Conservation (phyloP, 2,797 vertebrate genomes). For the Betta splendens region DNA sequence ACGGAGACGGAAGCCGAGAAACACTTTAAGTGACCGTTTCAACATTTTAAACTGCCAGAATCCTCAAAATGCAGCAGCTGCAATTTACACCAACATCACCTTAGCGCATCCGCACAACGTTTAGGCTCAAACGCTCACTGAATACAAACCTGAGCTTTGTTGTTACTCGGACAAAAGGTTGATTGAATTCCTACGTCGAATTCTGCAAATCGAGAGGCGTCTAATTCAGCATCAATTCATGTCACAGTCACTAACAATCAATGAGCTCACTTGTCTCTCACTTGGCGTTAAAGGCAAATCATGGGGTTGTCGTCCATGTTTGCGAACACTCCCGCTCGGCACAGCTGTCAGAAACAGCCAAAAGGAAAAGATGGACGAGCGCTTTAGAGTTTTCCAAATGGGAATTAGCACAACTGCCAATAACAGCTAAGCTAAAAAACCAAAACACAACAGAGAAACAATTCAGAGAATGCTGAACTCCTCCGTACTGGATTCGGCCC, state of each 20-base stretch:
- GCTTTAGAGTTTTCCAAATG: not conserved
- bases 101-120: not conserved
- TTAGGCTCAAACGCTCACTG: conserved; percentile 10
- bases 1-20: too few species aligned
- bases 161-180: conserved; percentile 28
- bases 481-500: conserved; percentile 35
- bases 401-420: too few species aligned
- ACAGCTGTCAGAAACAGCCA: conserved; percentile 32
- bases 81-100: conserved; percentile 7
- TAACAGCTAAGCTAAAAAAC: conserved; percentile 9
- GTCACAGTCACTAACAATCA: too few species aligned
- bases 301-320: conserved; percentile 38
- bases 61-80: conserved; percentile 7
- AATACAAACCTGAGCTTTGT: conserved; percentile 14
- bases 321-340: conserved; percentile 39
- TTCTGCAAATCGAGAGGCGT: conserved; percentile 34
- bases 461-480: conserved; percentile 35
- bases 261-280: conserved; percentile 50
- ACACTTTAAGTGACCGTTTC: too few species aligned
- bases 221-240: conserved; percentile 45
- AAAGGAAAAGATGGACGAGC: not conserved
- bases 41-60: not conserved
- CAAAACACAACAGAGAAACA: conserved; percentile 20
- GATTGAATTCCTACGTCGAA: conserved; percentile 36
- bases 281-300: conserved; percentile 39